Conservation (phyloP, 2,888 invertebrate genomes). For the Ellobium chinense region DNA sequence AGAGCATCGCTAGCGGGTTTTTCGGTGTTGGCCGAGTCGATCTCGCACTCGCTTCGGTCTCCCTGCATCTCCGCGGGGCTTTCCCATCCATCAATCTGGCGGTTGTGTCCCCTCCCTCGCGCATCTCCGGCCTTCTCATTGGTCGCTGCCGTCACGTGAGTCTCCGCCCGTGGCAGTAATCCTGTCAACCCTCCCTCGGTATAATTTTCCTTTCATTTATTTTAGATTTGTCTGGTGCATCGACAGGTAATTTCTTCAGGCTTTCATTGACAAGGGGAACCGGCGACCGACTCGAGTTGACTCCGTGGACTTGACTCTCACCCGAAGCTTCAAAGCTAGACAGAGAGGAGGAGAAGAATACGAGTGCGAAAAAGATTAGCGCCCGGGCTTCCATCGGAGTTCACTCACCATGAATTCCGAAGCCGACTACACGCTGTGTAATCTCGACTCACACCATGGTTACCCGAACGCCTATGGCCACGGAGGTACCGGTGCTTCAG, state of each 20-base stretch:
- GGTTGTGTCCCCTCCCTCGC: slow-evolving; percentile 24
- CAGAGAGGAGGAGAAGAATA: slow-evolving; percentile 12
- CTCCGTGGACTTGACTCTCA: no score
- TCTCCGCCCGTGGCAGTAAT: slow-evolving; percentile 63
- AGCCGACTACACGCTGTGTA: slow-evolving; percentile 76
- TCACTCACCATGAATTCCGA: slow-evolving; percentile 70
- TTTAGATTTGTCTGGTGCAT: slow-evolving; percentile 73
- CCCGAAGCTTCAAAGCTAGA: neutral
- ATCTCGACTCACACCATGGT: slow-evolving; percentile 73
- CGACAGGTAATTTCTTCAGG: slow-evolving; percentile 69
- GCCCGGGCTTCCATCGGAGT: neutral
- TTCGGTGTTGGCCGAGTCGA: neutral
- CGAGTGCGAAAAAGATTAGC: slow-evolving; percentile 29
- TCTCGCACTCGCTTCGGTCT: neutral
- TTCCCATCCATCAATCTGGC: slow-evolving; percentile 32
- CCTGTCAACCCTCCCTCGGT: slow-evolving; percentile 72
- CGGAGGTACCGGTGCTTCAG: neutral
- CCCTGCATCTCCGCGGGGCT: neutral
- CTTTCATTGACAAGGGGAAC: slow-evolving; percentile 21
- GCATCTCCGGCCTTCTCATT: slow-evolving; percentile 26
- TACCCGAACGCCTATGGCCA: slow-evolving; percentile 25
- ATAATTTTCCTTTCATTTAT: slow-evolving; percentile 75
- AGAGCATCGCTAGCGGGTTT: neutral
- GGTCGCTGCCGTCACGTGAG: slow-evolving; percentile 66
- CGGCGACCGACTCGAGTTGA: neutral